These are phyloP conservation scores for Coendou prehensilis DNA, from an alignment of 2,797 vertebrate genomes.

Conservation along the genomic window DNA sequence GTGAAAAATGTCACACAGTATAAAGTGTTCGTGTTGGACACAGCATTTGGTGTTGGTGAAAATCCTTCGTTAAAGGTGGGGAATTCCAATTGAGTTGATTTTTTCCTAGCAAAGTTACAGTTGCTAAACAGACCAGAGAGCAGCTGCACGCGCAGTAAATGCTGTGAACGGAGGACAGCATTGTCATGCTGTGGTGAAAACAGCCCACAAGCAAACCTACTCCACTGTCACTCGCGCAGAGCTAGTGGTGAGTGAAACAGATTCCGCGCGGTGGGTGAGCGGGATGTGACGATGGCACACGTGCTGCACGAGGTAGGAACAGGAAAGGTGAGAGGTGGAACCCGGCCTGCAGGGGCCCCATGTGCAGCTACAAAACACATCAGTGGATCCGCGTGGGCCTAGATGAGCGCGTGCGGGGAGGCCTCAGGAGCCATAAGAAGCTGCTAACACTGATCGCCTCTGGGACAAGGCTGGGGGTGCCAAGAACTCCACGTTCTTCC, in stretches of 20 bases:
- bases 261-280: neutral
- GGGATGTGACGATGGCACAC: too few species aligned
- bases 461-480: neutral
- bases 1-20: neutral
- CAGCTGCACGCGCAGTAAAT: neutral
- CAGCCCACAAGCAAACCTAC: neutral
- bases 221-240: neutral
- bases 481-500: neutral
- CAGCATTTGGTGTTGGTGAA: neutral
- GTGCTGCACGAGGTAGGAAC: neutral
- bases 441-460: neutral
- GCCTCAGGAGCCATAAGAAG: neutral
- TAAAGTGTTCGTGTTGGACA: neutral
- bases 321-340: too few species aligned
- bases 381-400: neutral
- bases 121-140: neutral
- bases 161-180: neutral
- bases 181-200: neutral
- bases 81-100: neutral
- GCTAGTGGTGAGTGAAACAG: neutral
- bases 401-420: too few species aligned
- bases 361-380: neutral
- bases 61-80: neutral
- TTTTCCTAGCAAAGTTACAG: neutral
- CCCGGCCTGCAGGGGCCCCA: neutral